Evolutionary conservation across 1,140 invertebrate genomes (phyloP), one percentile per base, ranked within the genome.

Genomic region (Panulirus ornatus): DNA sequence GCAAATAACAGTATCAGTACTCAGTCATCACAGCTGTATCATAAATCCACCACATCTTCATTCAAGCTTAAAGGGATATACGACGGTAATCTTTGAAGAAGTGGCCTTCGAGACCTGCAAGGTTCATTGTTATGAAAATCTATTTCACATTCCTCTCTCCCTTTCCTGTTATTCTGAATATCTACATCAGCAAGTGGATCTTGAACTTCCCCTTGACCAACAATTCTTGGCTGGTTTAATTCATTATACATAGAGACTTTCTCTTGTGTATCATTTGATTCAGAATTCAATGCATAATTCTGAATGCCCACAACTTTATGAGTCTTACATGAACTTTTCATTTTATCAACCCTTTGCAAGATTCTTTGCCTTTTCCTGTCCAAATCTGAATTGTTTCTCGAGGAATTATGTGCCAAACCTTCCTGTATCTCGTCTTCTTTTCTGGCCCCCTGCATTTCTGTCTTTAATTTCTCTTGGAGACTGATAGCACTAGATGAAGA

Each of bases 61-160:
- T 84, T 16, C 73, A 78, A 66, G 36, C 51, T 84, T 14, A 90
- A 73, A 79, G 88, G 73, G 36, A 90, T 90, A 44, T 78, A 90
- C n/a, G 88, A 90, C 44, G 88, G 88, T 47, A 90, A 38, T 36
- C 58, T 84, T n/a, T 79, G 88, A 11, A 90, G 83, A 27, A 71
- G 88, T 38, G 82, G 51, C 51, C 75, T 84, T 71, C 71, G 63
- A 58, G 83, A 66, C 73, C 42, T 54, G 51, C 3, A 8, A 2
- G 27, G 16, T 8, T 82, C 66, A 82, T 36, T 47, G 40, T 73
- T 51, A n/a, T 11, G 38, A 19, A 38, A 6, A 19, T 88, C 9
- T 0, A 0, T n/a, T 34, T 71, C 30, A n/a, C 8, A n/a, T 51
- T 76, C 34, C 44, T 76, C 19, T 38, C 3, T 14, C 51, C n/a